Evolutionary conservation across 1,140 invertebrate genomes (phyloP), one percentile per base, ranked within the genome.

Genomic region (Meloidogyne hapla): DNA sequence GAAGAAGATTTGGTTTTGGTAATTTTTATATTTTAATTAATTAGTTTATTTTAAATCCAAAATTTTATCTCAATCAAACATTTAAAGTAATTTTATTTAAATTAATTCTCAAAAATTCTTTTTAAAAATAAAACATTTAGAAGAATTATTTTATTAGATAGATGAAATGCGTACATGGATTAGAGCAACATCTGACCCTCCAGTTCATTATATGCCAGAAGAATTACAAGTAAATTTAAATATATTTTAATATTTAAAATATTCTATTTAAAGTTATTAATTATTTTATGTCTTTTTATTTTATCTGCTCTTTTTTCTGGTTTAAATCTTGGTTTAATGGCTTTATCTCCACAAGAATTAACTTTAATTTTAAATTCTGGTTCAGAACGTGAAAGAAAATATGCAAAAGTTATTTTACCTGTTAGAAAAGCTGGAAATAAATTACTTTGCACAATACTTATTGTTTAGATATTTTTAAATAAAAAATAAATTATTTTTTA

Each of bases 271-370:
- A 56, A 93, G 25, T 89, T 94, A 33, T 80, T 91, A 0, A 90
- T 95, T 21, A 93, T 97, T 72, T 71, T 91, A 10, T 81, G 91
- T 2, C 93, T 95, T 78, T 89, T 98, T 18, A 89, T 89, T 64
- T 92, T 98, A 76, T 98, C 96, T 0, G 94, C 94, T 0, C 87
- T 96, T 0, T 96, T 96, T 85, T 95, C 94, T 42, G 96, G 96
- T 2, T 89, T 99, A 5, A 99, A 98, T 88, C 90, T 99, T 2
- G 96, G 96, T 6, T 89, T 99, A 13, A 97, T 99, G 95, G 91
- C 95, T 0, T 89, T 99, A 83, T 79, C 81, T 12, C 80, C 81
- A n/a, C 84, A 87, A 15, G 83, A 85, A 73, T 75, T 85, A 63
- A 80, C 72, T 28, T 70, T 85, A 15, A 86, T 85, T 72, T 62